Evolutionary conservation across 2,113 vertebrate genomes (phyloP), one percentile per base, ranked within the genome.

Genomic region (Ailurus styani): DNA sequence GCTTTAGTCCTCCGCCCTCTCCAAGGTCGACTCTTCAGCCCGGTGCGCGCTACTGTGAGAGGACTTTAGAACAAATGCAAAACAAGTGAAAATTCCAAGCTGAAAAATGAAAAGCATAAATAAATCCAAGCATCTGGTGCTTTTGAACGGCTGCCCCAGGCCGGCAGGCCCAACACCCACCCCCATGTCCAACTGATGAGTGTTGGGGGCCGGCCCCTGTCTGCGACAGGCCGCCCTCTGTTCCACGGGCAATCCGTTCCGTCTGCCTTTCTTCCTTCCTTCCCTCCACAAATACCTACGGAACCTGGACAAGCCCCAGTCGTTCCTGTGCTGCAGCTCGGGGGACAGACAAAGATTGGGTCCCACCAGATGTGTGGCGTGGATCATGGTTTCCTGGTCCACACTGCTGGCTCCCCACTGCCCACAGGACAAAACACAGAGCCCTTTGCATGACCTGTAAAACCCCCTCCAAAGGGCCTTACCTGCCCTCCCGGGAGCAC

Each of bases 141-240:
- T 73, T 93, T 34, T 78, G 88, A 83, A 52, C 57, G 29, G 14
- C 60, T 55, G 15, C 7, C 6, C 29, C 1, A 34, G 2, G 6
- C n/a, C 23, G 17, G 12, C 52, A 2, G 0, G 11, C 50, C 20
- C 29, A 1, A 27, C 6, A 40, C 15, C 17, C 20, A 1, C 2
- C 4, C 40, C 27, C 54, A 10, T 17, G 45, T 7, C n/a, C 7
- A 13, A 6, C 20, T 31, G 72, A 47, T 45, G 34, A 31, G 8
- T 34, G 2, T 23, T 14, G 40, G 21, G 21, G 34, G 40, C 12
- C 0, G 3, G 40, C 25, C 57, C 5, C 81, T 18, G 29, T 17
- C 64, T 66, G 31, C 31, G 7, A 31, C 17, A 34, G 14, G 64
- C 15, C 3, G 3, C 64, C 31, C 31, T 66, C 64, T 66, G 64